Percentiles rank a stretch among this genome's conserved stretches.
Conservation (phyloP, 2,113 vertebrate species). For the Solea solea region DNA sequence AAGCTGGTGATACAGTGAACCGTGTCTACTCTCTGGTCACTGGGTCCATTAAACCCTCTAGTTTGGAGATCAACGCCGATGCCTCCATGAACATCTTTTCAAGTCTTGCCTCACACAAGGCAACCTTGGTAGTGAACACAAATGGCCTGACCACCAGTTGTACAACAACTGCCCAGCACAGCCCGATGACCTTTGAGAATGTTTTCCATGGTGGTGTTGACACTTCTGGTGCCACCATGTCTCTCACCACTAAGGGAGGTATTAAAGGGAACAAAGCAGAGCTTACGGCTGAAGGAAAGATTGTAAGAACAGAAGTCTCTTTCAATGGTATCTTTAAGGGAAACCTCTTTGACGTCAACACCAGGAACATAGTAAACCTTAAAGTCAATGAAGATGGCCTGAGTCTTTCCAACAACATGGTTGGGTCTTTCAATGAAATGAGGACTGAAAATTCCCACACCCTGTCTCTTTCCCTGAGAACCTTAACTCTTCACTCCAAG, state of each 20-base stretch:
- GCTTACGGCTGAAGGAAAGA: slow-evolving; percentile 85
- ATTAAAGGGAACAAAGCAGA: slow-evolving; percentile 84
- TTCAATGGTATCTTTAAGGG: slow-evolving; percentile 83
- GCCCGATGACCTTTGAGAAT: slow-evolving; percentile 84
- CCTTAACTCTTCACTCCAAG: slow-evolving; percentile 83
- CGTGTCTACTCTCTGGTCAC: slow-evolving; percentile 81
- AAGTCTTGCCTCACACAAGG: slow-evolving; percentile 86
- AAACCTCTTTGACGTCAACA: slow-evolving; percentile 81
- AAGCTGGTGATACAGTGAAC: slow-evolving; percentile 78
- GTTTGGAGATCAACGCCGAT: slow-evolving; percentile 87
- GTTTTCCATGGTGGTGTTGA: slow-evolving; percentile 85
- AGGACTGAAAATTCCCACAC: slow-evolving; percentile 84
- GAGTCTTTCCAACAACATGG: slow-evolving; percentile 83
- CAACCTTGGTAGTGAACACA: slow-evolving; percentile 79
- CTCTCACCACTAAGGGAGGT: slow-evolving; percentile 82
- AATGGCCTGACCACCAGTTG: slow-evolving; percentile 86
- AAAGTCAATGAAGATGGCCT: slow-evolving; percentile 86
- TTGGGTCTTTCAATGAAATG: slow-evolving; percentile 84
- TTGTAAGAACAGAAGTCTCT: slow-evolving; percentile 77
- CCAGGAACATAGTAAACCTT: slow-evolving; percentile 86
- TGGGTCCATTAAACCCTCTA: slow-evolving; percentile 82
- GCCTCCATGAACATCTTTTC: slow-evolving; percentile 78
- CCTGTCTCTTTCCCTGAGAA: slow-evolving; percentile 80
- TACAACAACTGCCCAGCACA: slow-evolving; percentile 84
- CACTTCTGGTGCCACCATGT: slow-evolving; percentile 82